These are phyloP conservation scores for Chiroxiphia lanceolata DNA, from an alignment of 2,797 vertebrate genomes.

Conservation along the genomic window DNA sequence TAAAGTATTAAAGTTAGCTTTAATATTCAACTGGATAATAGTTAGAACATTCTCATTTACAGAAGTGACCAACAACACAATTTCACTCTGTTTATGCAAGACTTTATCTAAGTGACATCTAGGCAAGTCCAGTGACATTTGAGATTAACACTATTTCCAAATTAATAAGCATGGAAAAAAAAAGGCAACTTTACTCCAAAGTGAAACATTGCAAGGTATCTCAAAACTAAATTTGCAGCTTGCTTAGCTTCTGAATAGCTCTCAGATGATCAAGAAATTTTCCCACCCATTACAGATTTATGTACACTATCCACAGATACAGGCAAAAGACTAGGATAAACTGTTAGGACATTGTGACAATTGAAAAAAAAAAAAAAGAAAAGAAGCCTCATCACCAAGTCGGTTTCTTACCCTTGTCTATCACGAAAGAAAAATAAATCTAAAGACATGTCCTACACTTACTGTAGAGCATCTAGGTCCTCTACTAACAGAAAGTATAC, in stretches of 20 bases:
- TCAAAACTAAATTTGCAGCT: neutral
- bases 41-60: neutral
- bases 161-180: neutral
- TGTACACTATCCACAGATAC: neutral
- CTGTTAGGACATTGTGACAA: neutral
- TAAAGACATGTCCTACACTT: neutral
- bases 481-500: conserved; percentile 8
- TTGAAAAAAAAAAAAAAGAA: neutral
- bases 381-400: neutral
- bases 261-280: neutral
- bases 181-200: neutral
- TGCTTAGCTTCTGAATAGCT: neutral
- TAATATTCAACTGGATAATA: neutral
- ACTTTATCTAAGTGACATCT: neutral
- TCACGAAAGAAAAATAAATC: neutral
- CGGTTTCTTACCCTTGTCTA: neutral
- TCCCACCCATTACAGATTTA: neutral
- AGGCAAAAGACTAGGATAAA: neutral
- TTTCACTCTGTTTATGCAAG: neutral
- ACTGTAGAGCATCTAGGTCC: neutral
- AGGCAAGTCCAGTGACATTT: neutral
- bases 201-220: neutral
- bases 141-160: neutral
- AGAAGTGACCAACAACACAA: neutral
- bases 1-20: neutral